Conservation (phyloP, 2,113 vertebrate genomes). For the Oreochromis aureus region DNA sequence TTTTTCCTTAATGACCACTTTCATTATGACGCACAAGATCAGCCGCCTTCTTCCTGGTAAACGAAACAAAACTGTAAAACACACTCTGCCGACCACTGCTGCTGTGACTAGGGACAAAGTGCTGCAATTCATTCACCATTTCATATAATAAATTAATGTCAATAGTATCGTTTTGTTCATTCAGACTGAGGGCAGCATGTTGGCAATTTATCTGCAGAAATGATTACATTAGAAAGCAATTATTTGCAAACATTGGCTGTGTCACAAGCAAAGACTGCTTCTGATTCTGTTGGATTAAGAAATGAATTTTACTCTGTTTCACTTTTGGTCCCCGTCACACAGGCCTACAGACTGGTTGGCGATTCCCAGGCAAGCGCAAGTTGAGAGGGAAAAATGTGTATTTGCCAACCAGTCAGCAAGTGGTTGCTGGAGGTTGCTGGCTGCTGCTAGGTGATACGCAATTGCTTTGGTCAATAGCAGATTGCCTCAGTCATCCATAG, state of each 20-base stretch:
- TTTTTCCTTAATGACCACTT: background rate
- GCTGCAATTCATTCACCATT: background rate
- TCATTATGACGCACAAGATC: background rate
- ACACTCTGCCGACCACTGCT: background rate
- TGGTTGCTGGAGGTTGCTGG: background rate
- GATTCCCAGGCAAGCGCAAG: background rate
- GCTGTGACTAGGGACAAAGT: background rate
- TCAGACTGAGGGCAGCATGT: background rate
- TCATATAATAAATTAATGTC: background rate
- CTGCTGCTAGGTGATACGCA: accelerated
- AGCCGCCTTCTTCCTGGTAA: background rate
- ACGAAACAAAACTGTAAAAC: background rate
- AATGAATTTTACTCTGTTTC: background rate
- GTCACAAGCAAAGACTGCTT: background rate
- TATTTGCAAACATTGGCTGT: background rate
- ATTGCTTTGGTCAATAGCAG: background rate
- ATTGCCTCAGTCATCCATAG: background rate
- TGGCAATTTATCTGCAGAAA: background rate
- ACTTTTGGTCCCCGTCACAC: background rate
- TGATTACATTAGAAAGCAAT: background rate
- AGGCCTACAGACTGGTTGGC: background rate
- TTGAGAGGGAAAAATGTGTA: background rate
- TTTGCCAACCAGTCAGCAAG: background rate
- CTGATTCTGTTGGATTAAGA: background rate
- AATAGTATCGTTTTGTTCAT: background rate